Percentiles rank a stretch among this genome's conserved stretches.
These are phyloP conservation scores for Cassiopea xamachana DNA, from an alignment of 30 jellyfish, hydroid and myxozoan genomes.

Conservation along the genomic window DNA sequence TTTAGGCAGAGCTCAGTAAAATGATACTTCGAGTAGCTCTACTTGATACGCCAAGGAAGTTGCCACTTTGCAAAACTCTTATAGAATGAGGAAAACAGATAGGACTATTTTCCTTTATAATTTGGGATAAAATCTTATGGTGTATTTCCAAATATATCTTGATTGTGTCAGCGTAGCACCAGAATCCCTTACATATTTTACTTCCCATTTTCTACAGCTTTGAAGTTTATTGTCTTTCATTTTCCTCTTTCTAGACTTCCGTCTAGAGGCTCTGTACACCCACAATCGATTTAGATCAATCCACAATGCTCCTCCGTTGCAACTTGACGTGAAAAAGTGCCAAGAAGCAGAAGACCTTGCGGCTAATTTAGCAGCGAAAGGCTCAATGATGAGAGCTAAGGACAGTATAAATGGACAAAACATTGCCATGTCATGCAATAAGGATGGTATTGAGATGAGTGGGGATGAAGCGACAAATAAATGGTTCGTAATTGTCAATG, in stretches of 20 bases:
- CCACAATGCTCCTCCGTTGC: conserved; percentile 87
- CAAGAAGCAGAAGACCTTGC: conserved; percentile 89
- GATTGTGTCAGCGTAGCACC: background rate
- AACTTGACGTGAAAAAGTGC: conserved; percentile 74
- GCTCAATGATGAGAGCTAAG: conserved; percentile 76
- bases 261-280: conserved; percentile 78
- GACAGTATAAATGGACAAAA: conserved; percentile 68
- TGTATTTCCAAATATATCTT: background rate
- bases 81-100: background rate
- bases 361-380: conserved; percentile 75
- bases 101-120: no score
- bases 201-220: background rate
- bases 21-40: background rate
- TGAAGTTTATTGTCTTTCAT: background rate
- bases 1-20: no score
- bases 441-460: conserved; percentile 83
- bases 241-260: conserved; percentile 54
- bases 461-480: conserved; percentile 90
- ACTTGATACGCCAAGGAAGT: background rate
- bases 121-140: no score
- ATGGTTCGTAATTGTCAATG: conserved; percentile 56
- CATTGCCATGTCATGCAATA: conserved; percentile 85
- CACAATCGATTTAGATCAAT: conserved; percentile 86
- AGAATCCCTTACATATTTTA: background rate
- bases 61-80: background rate